A percentile compares a stretch with the other conserved stretches of the same genome.
Conservation (phyloP, 1,140 invertebrate species). For the Asobara japonica region DNA sequence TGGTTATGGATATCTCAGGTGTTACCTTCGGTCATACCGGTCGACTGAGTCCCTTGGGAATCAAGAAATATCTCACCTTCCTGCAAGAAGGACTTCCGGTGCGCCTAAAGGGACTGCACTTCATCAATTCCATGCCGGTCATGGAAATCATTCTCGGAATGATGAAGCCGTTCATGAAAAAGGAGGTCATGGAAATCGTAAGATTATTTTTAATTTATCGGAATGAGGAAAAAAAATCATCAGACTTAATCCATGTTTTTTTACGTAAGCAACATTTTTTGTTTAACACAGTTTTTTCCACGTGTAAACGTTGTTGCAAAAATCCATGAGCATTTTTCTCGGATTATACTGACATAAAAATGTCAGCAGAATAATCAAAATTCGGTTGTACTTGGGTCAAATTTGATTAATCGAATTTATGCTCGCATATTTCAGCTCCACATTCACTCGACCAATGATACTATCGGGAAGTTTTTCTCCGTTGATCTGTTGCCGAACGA, state of each 20-base stretch:
- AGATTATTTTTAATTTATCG: neutral
- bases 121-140: slow-evolving; percentile 73
- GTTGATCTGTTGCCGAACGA: slow-evolving; percentile 69
- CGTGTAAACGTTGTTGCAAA: no score
- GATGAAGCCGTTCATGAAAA: slow-evolving; percentile 78
- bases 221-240: no score
- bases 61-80: slow-evolving; percentile 75
- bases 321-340: no score
- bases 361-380: neutral
- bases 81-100: slow-evolving; percentile 74
- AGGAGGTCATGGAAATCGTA: slow-evolving; percentile 71
- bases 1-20: slow-evolving; percentile 72
- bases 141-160: slow-evolving; percentile 75
- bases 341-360: neutral
- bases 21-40: slow-evolving; percentile 69
- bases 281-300: no score
- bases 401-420: neutral
- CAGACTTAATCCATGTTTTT: neutral
- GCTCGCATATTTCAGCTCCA: slow-evolving; percentile 59
- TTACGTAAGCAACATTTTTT: neutral
- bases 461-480: slow-evolving; percentile 60
- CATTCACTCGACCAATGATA: slow-evolving; percentile 58
- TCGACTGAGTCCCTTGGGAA: slow-evolving; percentile 68
- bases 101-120: slow-evolving; percentile 73
- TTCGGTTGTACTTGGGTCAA: neutral